Percentiles rank a stretch among this genome's conserved stretches.
Conservation (phyloP, 2,113 vertebrate genomes). For the Cranoglanis bouderius region DNA sequence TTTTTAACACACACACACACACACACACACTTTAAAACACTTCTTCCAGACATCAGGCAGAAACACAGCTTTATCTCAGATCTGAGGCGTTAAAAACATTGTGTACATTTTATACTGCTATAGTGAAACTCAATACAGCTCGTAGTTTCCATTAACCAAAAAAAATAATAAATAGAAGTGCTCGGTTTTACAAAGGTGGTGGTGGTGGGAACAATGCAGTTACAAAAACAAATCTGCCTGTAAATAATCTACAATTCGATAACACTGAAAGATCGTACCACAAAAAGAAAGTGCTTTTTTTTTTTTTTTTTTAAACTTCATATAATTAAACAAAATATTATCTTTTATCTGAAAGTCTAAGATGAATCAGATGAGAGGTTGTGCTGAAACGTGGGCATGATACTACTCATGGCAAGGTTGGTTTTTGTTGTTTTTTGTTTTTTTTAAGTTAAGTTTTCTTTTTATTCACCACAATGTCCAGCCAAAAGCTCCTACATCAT, state of each 20-base stretch:
- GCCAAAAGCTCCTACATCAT: constrained; percentile 33
- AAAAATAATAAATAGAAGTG: not conserved
- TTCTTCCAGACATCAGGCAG: not conserved
- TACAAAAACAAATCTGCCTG: not conserved
- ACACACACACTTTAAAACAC: not conserved
- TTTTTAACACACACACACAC: not conserved
- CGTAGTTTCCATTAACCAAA: not conserved
- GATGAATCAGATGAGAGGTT: not conserved
- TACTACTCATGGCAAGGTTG: constrained; percentile 4
- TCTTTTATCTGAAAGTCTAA: not conserved
- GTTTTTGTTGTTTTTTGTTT: not conserved
- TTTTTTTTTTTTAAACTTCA: not conserved
- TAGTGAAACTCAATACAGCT: constrained; percentile 15
- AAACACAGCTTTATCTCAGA: constrained; percentile 41
- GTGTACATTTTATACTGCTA: constrained; percentile 21
- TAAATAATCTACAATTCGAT: not conserved
- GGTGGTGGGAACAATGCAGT: not conserved
- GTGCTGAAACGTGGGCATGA: not conserved
- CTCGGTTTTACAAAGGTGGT: constrained; percentile 1
- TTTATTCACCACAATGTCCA: constrained; percentile 37
- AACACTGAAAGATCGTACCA: constrained; percentile 40
- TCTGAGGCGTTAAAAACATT: constrained; percentile 35
- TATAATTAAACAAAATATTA: not conserved
- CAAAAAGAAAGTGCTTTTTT: constrained; percentile 8
- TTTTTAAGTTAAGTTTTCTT: too few species aligned